Conservation (phyloP, 2,888 invertebrate genomes). For the Tenthredo notha region DNA sequence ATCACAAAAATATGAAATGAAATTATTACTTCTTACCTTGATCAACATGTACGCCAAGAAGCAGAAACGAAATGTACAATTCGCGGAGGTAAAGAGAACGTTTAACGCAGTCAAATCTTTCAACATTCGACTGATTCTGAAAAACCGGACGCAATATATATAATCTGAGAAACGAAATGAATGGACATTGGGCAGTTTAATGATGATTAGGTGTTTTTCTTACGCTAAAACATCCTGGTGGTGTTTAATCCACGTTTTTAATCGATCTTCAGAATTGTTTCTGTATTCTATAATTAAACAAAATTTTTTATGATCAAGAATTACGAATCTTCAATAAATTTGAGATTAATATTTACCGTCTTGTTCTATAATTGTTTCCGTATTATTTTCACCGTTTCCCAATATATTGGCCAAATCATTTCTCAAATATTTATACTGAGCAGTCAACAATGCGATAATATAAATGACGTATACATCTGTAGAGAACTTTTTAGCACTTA, state of each 20-base stretch:
- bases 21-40: slow-evolving; percentile 59
- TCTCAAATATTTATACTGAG: slow-evolving; percentile 63
- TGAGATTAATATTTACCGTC: background rate
- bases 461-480: slow-evolving; percentile 65
- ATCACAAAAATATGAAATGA: background rate
- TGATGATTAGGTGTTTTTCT: slow-evolving; percentile 14
- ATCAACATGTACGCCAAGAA: slow-evolving; percentile 62
- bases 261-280: slow-evolving; percentile 33
- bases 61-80: slow-evolving; percentile 64
- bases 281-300: background rate
- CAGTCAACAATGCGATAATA: slow-evolving; percentile 61
- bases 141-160: background rate
- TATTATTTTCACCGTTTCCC: background rate
- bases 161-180: background rate
- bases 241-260: slow-evolving; percentile 57
- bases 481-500: slow-evolving; percentile 59
- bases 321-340: background rate
- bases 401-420: slow-evolving; percentile 57
- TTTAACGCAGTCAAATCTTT: slow-evolving; percentile 60
- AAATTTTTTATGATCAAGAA: background rate
- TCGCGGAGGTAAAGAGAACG: slow-evolving; percentile 61
- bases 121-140: slow-evolving; percentile 56
- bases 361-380: slow-evolving; percentile 8
- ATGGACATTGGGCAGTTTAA: background rate
- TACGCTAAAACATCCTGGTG: slow-evolving; percentile 60